Evolutionary conservation across 2,113 vertebrate genomes (phyloP), one percentile per base, ranked within the genome.

Genomic region (Gallinago media): DNA sequence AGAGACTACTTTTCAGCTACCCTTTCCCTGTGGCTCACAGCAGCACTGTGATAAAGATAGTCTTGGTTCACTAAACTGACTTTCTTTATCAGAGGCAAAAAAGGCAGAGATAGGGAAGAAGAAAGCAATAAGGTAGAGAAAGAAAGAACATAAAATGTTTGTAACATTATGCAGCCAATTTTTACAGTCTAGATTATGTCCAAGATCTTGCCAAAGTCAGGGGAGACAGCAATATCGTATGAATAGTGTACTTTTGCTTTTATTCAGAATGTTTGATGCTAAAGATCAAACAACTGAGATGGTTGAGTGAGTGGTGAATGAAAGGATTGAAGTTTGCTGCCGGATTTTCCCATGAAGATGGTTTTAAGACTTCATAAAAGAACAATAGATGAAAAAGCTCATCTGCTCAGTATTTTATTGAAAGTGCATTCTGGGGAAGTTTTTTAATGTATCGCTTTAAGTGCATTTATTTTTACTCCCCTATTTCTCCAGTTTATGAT

Each of bases 41-140:
- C 70, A 94, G 44, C 52, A 12, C 49, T 89, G 23, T 27, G 87
- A 80, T 84, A 93, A 94, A 88, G 79, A 87, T 32, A 78, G 90
- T 65, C 56, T 61, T 72, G 8, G 2, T 67, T 92, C 66, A 40
- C 54, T 76, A 73, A 95, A 83, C 23, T 44, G 17, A 1, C 16
- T 89, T 80, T 77, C 63, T 78, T 78, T 73, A 76, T 79, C 54
- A 70, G 75, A 89, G 56, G 8, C 8, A 59, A 88, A 72, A 89
- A 52, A 50, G 18, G 6, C 20, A 72, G 56, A 80, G 12, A 50
- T 18, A 34, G 3, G 10, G 20, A 67, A 68, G 65, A 76, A 77
- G 38, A 92, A 93, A 89, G 85, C 44, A 91, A 27, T 34, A 31
- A 81, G 5, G 11, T 23, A 67, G 52, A 55, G 52, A 87, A 85